phyloP scores from a whole-genome alignment of 2,113 vertebrate species.

The Garra rufa region DNA sequence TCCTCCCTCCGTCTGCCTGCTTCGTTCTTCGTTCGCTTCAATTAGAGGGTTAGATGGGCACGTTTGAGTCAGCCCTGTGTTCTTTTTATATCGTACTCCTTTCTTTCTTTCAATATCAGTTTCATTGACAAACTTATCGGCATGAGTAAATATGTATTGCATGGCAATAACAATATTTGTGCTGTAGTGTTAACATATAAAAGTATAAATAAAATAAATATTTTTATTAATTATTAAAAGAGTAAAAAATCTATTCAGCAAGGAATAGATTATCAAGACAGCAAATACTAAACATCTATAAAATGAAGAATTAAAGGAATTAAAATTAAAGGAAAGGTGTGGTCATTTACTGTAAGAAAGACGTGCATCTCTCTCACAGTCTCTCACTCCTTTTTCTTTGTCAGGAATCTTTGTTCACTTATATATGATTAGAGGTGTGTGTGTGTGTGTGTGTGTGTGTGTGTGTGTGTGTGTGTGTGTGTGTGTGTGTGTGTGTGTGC shows the following conservation, averaged over 20 bases:
- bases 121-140: neutral
- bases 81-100: conserved; percentile 4
- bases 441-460: neutral
- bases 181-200: neutral
- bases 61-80: neutral
- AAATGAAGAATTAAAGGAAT: neutral
- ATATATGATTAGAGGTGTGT: neutral
- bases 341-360: neutral
- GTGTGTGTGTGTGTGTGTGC: neutral
- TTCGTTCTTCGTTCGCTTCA: conserved; percentile 26
- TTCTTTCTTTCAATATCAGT: neutral
- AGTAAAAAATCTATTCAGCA: no score
- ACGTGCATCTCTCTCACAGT: neutral
- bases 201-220: neutral
- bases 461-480: neutral
- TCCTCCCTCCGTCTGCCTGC: conserved; percentile 43
- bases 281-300: neutral
- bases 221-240: no score
- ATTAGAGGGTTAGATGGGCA: conserved; percentile 36
- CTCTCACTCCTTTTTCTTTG: neutral
- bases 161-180: neutral
- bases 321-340: neutral
- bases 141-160: neutral
- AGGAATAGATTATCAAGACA: neutral
- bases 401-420: neutral